These are phyloP conservation scores for Sialia sialis DNA, from an alignment of 2,113 vertebrate species.

Conservation along the genomic window DNA sequence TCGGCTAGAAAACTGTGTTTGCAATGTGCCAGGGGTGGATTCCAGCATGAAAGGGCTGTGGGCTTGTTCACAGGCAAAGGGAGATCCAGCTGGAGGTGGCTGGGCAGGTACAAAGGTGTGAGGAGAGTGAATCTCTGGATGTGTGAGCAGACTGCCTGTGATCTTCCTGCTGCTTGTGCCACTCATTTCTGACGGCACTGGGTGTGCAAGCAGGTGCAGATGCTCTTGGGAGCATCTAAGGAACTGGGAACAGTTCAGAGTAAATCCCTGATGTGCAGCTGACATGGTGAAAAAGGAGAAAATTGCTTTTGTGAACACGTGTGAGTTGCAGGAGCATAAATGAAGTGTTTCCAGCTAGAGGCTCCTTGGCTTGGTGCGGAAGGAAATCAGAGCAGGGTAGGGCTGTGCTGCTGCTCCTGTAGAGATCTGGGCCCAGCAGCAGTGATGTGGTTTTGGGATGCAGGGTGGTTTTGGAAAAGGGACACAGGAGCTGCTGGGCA, in stretches of 20 bases:
- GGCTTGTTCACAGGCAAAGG: neutral
- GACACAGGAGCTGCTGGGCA: neutral
- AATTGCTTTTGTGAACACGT: neutral
- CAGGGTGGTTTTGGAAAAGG: neutral
- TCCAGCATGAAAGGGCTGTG: neutral
- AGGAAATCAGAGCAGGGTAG: neutral
- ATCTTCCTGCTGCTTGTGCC: fast-evolving
- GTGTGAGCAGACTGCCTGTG: neutral
- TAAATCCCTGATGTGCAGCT: neutral
- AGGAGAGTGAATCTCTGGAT: neutral
- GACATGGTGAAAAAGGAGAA: neutral
- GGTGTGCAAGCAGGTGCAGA: neutral
- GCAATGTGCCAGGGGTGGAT: fast-evolving
- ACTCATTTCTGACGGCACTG: neutral
- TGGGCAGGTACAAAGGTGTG: neutral
- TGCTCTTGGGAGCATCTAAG: neutral
- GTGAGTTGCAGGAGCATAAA: neutral
- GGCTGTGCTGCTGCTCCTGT: neutral
- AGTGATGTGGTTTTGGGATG: too few relatives aligned
- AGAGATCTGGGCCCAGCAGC: too few relatives aligned
- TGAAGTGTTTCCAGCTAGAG: neutral
- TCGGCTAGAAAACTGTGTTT: neutral
- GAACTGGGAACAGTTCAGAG: neutral
- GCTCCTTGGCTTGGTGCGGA: neutral
- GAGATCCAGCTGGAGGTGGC: neutral